These are phyloP conservation scores for Poeciliopsis turneri DNA, from an alignment of 2,797 vertebrate genomes.

Conservation along the genomic window DNA sequence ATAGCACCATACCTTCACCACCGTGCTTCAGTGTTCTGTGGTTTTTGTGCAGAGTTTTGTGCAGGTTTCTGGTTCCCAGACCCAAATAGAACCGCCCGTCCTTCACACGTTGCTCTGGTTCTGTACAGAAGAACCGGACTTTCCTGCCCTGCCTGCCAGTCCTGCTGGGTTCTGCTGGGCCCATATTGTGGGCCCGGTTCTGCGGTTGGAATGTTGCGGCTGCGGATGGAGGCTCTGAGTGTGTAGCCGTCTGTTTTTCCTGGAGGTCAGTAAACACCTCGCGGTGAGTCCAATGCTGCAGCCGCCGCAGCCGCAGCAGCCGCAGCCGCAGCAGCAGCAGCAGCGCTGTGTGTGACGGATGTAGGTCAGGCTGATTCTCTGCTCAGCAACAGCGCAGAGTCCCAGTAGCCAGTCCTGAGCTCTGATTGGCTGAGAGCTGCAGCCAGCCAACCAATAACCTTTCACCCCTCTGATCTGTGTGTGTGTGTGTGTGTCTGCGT, in stretches of 20 bases:
- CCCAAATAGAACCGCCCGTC: not conserved
- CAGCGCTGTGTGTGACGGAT: slow-evolving; percentile 43
- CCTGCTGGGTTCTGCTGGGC: not conserved
- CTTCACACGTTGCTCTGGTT: not conserved
- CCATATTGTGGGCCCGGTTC: not conserved
- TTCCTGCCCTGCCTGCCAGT: not conserved
- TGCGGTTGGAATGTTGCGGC: not conserved
- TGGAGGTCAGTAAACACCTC: not conserved
- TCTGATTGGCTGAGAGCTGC: slow-evolving; percentile 75
- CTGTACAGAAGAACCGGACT: not conserved
- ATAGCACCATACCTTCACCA: not conserved
- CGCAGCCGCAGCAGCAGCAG: not conserved
- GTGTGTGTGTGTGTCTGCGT: too few relatives aligned
- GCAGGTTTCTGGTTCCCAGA: not conserved
- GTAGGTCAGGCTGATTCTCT: slow-evolving; percentile 72
- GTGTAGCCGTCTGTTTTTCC: too few relatives aligned
- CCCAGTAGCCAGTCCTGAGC: slow-evolving; percentile 72
- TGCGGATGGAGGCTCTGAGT: not conserved
- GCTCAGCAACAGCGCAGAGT: slow-evolving; percentile 84
- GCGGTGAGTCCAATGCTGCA: not conserved
- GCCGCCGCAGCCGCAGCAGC: too few relatives aligned
- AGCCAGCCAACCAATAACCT: slow-evolving; percentile 81
- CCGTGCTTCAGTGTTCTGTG: not conserved
- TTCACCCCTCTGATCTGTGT: slow-evolving; percentile 64
- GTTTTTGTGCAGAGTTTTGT: not conserved